phyloP scores from a whole-genome alignment of 2,113 vertebrate genomes.

The Toxostoma redivivum region DNA sequence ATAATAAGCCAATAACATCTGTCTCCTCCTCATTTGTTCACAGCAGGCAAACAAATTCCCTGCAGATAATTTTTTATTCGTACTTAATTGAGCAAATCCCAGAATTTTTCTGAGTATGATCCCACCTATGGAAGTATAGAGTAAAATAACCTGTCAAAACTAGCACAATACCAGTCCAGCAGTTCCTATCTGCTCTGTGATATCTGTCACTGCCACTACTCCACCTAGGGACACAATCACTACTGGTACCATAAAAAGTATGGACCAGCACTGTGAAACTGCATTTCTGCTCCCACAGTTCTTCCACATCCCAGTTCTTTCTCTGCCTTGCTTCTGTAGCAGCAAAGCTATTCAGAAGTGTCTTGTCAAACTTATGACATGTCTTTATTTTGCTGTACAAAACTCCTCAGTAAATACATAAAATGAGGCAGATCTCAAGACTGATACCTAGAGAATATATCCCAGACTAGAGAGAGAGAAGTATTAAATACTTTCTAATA shows the following conservation, averaged over 20 bases:
- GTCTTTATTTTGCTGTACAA: background rate
- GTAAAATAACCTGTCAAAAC: background rate
- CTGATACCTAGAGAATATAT: background rate
- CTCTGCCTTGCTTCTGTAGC: background rate
- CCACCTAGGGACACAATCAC: background rate
- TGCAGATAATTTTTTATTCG: background rate
- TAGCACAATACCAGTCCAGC: background rate
- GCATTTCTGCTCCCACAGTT: background rate
- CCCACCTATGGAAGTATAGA: background rate
- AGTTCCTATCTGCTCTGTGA: background rate
- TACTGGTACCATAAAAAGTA: background rate
- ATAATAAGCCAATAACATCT: background rate
- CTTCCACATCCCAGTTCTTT: background rate
- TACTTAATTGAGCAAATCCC: background rate
- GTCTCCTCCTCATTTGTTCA: background rate
- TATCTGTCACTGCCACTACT: background rate
- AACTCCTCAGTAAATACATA: background rate
- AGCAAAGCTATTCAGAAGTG: background rate
- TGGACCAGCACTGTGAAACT: background rate
- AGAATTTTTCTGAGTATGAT: background rate
- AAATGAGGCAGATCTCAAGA: background rate
- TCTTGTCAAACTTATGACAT: background rate
- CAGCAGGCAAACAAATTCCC: background rate
- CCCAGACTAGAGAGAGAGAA: background rate
- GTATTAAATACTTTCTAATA: background rate